Conservation (phyloP, 92 coral and sea anemone genomes). For the Umimayanthus chanpuru region DNA sequence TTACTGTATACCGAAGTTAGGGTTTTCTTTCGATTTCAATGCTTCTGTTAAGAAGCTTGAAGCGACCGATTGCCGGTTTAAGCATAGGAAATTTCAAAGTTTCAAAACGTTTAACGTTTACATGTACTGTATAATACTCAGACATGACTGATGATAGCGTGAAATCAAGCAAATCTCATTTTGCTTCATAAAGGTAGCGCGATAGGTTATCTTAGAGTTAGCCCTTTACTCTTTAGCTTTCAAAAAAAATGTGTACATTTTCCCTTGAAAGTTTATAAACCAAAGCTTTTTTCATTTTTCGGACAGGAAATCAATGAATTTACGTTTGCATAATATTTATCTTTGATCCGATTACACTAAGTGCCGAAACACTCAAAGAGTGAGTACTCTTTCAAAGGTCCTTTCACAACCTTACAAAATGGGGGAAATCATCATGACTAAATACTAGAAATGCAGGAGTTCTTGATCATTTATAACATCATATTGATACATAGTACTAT, state of each 20-base stretch:
- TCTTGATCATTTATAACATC: neutral
- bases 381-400: neutral
- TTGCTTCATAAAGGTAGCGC: neutral
- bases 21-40: neutral
- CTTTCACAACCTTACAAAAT: neutral
- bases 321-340: neutral
- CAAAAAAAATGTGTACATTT: neutral
- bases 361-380: neutral
- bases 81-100: too few relatives aligned
- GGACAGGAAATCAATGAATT: slow-evolving; percentile 2
- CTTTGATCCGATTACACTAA: slow-evolving; percentile 7
- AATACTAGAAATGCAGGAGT: neutral
- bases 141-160: neutral
- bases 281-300: neutral
- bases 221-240: neutral
- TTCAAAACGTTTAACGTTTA: too few relatives aligned
- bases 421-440: too few relatives aligned
- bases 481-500: neutral
- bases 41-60: neutral
- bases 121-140: too few relatives aligned
- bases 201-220: neutral
- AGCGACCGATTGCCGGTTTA: neutral
- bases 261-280: too few relatives aligned
- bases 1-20: neutral
- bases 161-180: neutral